These are phyloP conservation scores for Pemphredon lugubris DNA, from an alignment of 2,888 invertebrate genomes.

Conservation along the genomic window DNA sequence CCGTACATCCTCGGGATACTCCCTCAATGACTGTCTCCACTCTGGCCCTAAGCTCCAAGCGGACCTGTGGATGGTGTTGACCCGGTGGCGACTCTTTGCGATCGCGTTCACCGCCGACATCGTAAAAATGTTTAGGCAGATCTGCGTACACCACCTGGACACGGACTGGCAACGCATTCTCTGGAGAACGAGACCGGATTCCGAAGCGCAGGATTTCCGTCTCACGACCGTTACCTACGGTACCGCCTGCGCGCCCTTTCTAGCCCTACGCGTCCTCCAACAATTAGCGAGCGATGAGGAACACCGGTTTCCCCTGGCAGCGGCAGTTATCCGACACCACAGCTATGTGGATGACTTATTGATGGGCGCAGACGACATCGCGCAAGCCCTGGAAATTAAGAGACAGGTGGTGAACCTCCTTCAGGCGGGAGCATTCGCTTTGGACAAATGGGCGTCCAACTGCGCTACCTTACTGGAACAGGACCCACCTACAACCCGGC, in stretches of 20 bases:
- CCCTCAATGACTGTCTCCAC: not conserved
- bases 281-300: not conserved
- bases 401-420: too few species aligned
- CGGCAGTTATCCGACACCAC: not conserved
- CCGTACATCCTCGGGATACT: not conserved
- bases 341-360: slow-evolving; percentile 9
- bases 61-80: not conserved
- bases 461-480: too few species aligned
- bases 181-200: not conserved
- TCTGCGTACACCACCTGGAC: not conserved
- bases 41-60: not conserved
- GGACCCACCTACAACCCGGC: too few species aligned
- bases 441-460: too few species aligned
- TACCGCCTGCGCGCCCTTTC: too few species aligned
- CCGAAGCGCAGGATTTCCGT: not conserved
- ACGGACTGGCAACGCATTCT: not conserved
- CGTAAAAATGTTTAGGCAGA: slow-evolving; percentile 2
- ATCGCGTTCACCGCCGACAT: not conserved
- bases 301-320: not conserved
- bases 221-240: not conserved
- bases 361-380: not conserved
- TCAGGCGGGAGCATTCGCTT: too few species aligned
- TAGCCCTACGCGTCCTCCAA: not conserved
- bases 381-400: not conserved
- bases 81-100: not conserved